Base-by-base conservation (phyloP, 2,888 invertebrate species). In the Agapostemon virescens region DNA sequence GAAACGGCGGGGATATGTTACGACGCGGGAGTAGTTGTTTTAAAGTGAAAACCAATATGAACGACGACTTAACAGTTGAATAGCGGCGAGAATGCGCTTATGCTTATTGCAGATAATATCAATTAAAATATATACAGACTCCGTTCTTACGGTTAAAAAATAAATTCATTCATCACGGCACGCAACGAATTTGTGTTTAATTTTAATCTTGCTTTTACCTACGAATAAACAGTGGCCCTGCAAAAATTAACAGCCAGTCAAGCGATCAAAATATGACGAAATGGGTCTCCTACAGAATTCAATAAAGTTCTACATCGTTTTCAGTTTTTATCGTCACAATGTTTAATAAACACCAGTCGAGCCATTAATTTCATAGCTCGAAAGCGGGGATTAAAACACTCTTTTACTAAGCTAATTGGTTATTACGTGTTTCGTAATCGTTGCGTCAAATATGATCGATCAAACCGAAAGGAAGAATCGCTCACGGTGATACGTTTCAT, bases 361-460 rank as follows among this genome's bases (percentile, higher is more conserved):
- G 20, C 33, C 40, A 6, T 42, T 55, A 55, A 15, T 55, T 23
- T 23, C 15, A 55, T 55, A 55, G 15, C 40, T 64, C 20, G 38
- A 72, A 77, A 55, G 77, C 68, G 30, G n/a, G 23, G 45, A 30
- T 36, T n/a, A 26, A 58, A 45, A 20, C 23, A 38, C 55, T 45
- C n/a, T 30, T 40, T 40, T 45, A 58, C 30, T 23, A n/a, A 49
- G 23, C 33, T 45, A 64, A 63, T 63, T 13, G 68, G 15, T 72
- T 55, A 77, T 67, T 63, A 52, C 26, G 13, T 42, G 61, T 79
- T 79, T 55, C 68, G 52, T 64, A 79, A 79, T 63, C 52, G 77
- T 72, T 77, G 45, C 52, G 72, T 52, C 68, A 52, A 26, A 52
- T 71, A 68, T 55, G 42, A 77, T 68, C 38, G 26, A 77, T 40